These are phyloP conservation scores for Danaus plexippus DNA, from an alignment of 1,140 invertebrate species.

Conservation along the genomic window DNA sequence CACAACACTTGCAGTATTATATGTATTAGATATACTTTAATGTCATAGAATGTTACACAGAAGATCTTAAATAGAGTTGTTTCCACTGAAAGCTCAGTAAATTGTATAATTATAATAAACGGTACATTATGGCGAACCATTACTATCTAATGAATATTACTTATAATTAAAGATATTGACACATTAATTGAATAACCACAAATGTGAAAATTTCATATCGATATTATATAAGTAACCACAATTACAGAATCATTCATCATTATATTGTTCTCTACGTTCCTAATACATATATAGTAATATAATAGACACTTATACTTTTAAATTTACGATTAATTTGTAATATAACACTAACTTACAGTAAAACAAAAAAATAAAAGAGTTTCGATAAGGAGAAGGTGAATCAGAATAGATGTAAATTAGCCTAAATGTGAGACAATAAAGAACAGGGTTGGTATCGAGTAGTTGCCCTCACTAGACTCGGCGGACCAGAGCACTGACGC, in stretches of 20 bases:
- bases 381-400: conserved; percentile 14
- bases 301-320: conserved; percentile 34
- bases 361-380: conserved; percentile 18
- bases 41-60: conserved; percentile 61
- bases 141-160: conserved; percentile 52
- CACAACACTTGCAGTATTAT: conserved; percentile 10
- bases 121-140: conserved; percentile 50
- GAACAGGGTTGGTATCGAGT: conserved; percentile 2
- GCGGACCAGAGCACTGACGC: neutral
- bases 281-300: conserved; percentile 45
- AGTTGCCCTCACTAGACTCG: neutral
- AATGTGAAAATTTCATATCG: conserved; percentile 34
- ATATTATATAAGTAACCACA: conserved; percentile 36
- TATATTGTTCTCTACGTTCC: conserved; percentile 37
- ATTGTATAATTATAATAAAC: conserved; percentile 36
- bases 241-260: conserved; percentile 33
- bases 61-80: conserved; percentile 50
- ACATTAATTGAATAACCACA: conserved; percentile 61
- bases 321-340: conserved; percentile 54
- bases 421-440: conserved; percentile 27
- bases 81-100: conserved; percentile 55
- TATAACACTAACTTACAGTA: conserved; percentile 33
- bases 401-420: conserved; percentile 19
- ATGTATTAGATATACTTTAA: conserved; percentile 53
- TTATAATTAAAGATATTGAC: conserved; percentile 56